phyloP scores from a whole-genome alignment of 2,888 invertebrate species.

The Pristionchus mayeri region DNA sequence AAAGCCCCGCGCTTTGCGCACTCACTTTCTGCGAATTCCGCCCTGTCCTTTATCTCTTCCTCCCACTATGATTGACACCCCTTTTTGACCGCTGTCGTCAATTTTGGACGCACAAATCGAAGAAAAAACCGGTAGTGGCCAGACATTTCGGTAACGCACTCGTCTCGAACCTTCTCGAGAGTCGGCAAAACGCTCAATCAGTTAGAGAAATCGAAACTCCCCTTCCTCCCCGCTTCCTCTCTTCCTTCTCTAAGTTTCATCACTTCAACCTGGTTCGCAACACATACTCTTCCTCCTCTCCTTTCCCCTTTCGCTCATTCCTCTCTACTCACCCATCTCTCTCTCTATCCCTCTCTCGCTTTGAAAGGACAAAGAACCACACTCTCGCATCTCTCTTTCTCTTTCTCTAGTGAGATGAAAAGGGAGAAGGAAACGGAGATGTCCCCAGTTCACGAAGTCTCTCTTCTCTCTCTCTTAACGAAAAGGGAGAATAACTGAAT shows the following conservation, averaged over 20 bases:
- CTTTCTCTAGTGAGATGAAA: constrained; percentile 27
- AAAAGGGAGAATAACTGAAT: background rate
- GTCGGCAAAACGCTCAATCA: background rate
- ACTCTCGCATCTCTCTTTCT: constrained; percentile 24
- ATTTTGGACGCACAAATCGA: background rate
- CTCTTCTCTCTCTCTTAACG: too few species aligned
- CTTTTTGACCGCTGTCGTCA: background rate
- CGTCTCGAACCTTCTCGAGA: constrained; percentile 19
- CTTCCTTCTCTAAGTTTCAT: constrained; percentile 23
- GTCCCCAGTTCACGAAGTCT: constrained; percentile 9
- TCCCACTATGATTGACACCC: background rate
- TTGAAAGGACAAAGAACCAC: constrained; percentile 31
- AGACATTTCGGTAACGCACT: too few species aligned
- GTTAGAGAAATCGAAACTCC: constrained; percentile 23
- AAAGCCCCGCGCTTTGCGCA: background rate
- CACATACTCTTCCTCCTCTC: constrained; percentile 20
- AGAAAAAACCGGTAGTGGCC: constrained; percentile 22
- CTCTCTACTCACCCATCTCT: background rate
- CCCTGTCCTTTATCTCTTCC: background rate
- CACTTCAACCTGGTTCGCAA: constrained; percentile 44
- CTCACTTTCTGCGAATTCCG: constrained; percentile 19
- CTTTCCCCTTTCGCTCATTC: constrained; percentile 11
- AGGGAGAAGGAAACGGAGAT: constrained; percentile 19
- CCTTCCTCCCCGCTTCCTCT: background rate
- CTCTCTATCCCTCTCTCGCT: too few species aligned